These are phyloP conservation scores for Elysia chlorotica DNA, from an alignment of 1,140 invertebrate species.

Conservation along the genomic window DNA sequence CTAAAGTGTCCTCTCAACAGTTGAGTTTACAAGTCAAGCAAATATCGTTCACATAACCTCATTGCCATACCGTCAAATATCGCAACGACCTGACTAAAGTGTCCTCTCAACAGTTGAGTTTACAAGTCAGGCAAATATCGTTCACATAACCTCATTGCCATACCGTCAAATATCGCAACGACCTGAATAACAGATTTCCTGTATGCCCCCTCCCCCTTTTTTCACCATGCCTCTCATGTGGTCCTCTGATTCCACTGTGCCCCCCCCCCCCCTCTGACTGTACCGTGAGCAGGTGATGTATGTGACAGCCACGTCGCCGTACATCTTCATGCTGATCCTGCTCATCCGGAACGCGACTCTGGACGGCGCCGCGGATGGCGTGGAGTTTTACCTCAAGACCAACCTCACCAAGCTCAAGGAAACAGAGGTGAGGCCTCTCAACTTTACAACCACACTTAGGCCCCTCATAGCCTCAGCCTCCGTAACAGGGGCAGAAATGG, in stretches of 20 bases:
- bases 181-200: slow-evolving; percentile 72
- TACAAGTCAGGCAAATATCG: not conserved
- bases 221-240: not conserved
- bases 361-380: slow-evolving; percentile 60
- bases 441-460: not conserved
- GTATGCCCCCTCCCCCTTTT: not conserved
- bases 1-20: not conserved
- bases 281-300: slow-evolving; percentile 44
- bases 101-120: not conserved
- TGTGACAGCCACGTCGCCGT: slow-evolving; percentile 63
- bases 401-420: slow-evolving; percentile 67
- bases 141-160: not conserved
- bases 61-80: not conserved
- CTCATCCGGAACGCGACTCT: slow-evolving; percentile 61
- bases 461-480: not conserved
- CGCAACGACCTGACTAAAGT: slow-evolving; percentile 56
- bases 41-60: not conserved
- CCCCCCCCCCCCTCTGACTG: not conserved
- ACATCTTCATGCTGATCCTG: slow-evolving; percentile 62
- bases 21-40: not conserved
- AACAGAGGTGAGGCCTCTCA: slow-evolving; percentile 34
- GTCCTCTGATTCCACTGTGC: not conserved
- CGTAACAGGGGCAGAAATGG: too few relatives aligned
- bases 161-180: not conserved
- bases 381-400: slow-evolving; percentile 80